Conservation (phyloP, 2,113 vertebrate genomes). For the Poecilia latipinna region DNA sequence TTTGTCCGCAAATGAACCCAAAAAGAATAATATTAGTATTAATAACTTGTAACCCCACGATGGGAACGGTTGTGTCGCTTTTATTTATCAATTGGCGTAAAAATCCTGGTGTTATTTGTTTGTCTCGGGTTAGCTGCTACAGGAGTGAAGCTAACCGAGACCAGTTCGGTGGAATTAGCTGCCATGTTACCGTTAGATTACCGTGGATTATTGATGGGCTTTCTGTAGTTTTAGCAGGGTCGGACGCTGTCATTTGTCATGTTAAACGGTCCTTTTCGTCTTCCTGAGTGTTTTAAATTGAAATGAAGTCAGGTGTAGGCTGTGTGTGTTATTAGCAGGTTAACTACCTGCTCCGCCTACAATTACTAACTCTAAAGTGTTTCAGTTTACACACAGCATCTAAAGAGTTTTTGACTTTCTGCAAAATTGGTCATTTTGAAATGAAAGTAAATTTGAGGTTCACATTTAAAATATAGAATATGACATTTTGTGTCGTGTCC, state of each 20-base stretch:
- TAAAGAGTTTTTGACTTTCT: not conserved
- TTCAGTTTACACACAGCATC: not conserved
- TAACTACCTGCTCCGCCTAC: conserved; percentile 42
- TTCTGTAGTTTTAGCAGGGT: not conserved
- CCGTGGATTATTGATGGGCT: conserved; percentile 13
- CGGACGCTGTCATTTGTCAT: not conserved
- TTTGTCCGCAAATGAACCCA: not conserved
- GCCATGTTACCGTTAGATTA: conserved; percentile 23
- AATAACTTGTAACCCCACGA: not conserved
- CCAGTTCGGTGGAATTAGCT: conserved; percentile 35
- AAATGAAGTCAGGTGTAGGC: not conserved
- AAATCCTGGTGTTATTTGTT: conserved; percentile 47
- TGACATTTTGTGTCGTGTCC: not conserved
- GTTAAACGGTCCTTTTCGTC: not conserved
- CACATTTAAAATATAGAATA: not conserved
- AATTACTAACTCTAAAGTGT: not conserved
- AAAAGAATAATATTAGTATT: rapidly evolving
- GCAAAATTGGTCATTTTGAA: not conserved
- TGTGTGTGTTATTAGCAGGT: conserved; percentile 46
- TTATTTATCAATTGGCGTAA: not conserved
- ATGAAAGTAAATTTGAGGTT: not conserved
- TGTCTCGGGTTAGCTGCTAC: conserved; percentile 47
- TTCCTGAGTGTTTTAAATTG: not conserved
- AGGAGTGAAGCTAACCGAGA: conserved; percentile 35
- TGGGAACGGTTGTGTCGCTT: not conserved